Evolutionary conservation across 2,113 vertebrate species (phyloP).

Genomic region (Peromyscus leucopus): DNA sequence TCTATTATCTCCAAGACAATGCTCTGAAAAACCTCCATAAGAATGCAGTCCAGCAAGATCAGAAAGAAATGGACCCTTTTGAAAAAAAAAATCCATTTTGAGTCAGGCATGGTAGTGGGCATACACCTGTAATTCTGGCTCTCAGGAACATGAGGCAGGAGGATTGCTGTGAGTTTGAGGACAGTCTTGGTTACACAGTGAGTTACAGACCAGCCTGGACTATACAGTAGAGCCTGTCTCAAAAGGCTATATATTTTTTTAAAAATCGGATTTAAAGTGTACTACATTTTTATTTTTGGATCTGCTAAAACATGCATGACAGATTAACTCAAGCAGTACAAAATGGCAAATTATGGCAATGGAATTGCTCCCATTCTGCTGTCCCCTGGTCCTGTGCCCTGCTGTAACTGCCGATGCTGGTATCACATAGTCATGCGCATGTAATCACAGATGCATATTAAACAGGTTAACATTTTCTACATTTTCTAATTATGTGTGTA

Average conservation of each 20-base stretch:
- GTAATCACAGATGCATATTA: not conserved
- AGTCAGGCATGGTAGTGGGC: not conserved
- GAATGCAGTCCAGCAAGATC: not conserved
- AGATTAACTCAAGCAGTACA: constrained; percentile 2
- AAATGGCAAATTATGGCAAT: not conserved
- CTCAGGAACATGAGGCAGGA: not conserved
- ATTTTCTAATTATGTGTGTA: not conserved
- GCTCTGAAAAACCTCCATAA: not conserved
- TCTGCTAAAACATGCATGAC: not conserved
- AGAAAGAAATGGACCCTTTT: not conserved
- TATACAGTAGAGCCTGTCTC: not conserved
- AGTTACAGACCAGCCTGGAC: not conserved
- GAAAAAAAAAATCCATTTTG: not conserved
- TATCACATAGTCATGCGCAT: not conserved
- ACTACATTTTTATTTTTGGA: not conserved
- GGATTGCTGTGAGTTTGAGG: not conserved
- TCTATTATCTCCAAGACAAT: not conserved
- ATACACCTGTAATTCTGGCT: not conserved
- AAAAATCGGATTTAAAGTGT: not conserved
- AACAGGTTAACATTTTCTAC: not conserved
- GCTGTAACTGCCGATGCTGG: not conserved
- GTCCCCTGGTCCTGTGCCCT: not conserved
- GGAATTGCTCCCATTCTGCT: not conserved
- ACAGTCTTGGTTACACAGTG: not conserved
- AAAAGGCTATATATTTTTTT: no score